Percentiles rank a stretch among this genome's conserved stretches.
Evolutionary conservation across 2,888 invertebrate genomes (phyloP).

Genomic region (Dione juno): DNA sequence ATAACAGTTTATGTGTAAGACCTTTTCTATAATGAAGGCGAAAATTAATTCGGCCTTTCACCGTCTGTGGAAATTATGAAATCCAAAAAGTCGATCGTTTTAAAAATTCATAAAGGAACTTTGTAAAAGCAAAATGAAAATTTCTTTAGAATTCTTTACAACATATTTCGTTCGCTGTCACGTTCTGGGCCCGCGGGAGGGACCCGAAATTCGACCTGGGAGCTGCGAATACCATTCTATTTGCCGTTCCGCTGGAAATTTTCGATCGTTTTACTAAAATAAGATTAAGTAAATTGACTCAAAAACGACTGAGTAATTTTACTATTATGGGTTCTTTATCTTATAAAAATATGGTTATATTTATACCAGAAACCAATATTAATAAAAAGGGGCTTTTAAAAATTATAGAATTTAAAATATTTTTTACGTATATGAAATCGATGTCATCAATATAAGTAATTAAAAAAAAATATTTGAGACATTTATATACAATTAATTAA

Average conservation of each 20-base stretch:
- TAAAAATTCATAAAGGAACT: slow-evolving; percentile 50
- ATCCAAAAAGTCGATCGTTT: slow-evolving; percentile 44
- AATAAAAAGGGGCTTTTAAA: background rate
- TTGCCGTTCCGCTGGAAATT: slow-evolving; percentile 44
- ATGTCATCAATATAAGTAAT: no score
- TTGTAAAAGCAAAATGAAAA: slow-evolving; percentile 48
- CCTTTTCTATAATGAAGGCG: slow-evolving; percentile 27
- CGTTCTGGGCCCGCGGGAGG: slow-evolving; percentile 53
- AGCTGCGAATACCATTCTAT: slow-evolving; percentile 58
- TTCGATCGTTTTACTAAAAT: slow-evolving; percentile 35
- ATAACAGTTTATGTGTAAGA: slow-evolving; percentile 31
- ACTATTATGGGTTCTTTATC: slow-evolving; percentile 6
- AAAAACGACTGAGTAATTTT: slow-evolving; percentile 17
- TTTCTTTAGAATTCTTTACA: slow-evolving; percentile 51
- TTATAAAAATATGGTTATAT: slow-evolving; percentile 3
- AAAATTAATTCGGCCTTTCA: slow-evolving; percentile 32
- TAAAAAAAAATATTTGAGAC: no score
- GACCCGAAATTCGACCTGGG: slow-evolving; percentile 62
- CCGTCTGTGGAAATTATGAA: slow-evolving; percentile 27
- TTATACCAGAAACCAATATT: no score
- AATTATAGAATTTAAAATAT: background rate
- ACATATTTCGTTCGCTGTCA: slow-evolving; percentile 57
- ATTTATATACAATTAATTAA: no score
- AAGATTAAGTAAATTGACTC: slow-evolving; percentile 21
- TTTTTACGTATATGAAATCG: background rate